Percentiles rank a stretch among this genome's conserved stretches.
Conservation (phyloP, 2,888 invertebrate genomes). For the Eupithecia subfuscata region DNA sequence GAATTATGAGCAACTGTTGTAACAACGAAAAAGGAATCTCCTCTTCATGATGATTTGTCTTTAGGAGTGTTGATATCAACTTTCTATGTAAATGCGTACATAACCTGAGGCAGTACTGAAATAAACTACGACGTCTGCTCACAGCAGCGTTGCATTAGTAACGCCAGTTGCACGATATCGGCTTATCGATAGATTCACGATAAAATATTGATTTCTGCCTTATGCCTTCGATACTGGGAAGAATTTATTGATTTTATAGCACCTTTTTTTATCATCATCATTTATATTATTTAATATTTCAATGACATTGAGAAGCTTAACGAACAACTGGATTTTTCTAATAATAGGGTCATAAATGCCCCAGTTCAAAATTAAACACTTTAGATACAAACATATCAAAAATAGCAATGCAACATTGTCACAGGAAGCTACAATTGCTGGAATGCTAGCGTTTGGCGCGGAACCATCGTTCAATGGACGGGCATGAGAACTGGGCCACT, state of each 20-base stretch:
- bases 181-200: slow-evolving; percentile 37
- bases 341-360: slow-evolving; percentile 47
- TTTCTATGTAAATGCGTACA: slow-evolving; percentile 36
- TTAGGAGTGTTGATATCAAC: neutral
- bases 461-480: slow-evolving; percentile 68
- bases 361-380: slow-evolving; percentile 21
- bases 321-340: neutral
- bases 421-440: slow-evolving; percentile 76
- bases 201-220: slow-evolving; percentile 24
- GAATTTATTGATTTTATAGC: neutral
- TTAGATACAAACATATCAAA: slow-evolving; percentile 18
- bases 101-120: slow-evolving; percentile 41
- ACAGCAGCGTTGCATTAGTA: slow-evolving; percentile 44
- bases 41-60: neutral
- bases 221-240: neutral
- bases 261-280: neutral
- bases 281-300: neutral
- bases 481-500: slow-evolving; percentile 77
- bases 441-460: slow-evolving; percentile 61
- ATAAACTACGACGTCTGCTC: slow-evolving; percentile 41
- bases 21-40: neutral
- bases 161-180: slow-evolving; percentile 38
- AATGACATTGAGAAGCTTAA: neutral
- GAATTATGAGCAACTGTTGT: neutral
- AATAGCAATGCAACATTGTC: slow-evolving; percentile 61